Evolutionary conservation across 2,888 invertebrate genomes (phyloP).

Genomic region (Pasiphila rectangulata): DNA sequence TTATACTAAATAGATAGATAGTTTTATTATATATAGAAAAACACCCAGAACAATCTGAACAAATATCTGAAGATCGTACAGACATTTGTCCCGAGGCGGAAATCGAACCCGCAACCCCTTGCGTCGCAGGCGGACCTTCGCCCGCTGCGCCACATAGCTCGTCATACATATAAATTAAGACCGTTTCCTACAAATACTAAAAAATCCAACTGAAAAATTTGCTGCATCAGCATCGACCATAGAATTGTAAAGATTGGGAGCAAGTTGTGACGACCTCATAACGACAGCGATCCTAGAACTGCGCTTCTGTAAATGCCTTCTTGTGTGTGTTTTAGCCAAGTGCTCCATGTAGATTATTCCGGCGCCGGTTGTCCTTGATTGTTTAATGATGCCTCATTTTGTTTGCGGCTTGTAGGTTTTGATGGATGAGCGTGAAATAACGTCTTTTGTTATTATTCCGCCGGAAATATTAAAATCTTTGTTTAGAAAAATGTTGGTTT

Average conservation of each 20-base stretch:
- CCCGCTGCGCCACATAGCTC: no score
- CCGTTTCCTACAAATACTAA: no score
- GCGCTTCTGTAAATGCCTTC: conserved; percentile 46
- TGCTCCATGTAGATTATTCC: conserved; percentile 28
- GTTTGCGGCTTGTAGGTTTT: conserved; percentile 22
- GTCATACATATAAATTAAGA: no score
- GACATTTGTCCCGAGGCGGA: no score
- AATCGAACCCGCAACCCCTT: no score
- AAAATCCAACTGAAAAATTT: no score
- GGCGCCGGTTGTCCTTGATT: conserved; percentile 32
- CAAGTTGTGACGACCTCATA: conserved; percentile 58
- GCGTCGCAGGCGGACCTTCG: no score
- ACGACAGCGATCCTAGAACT: conserved; percentile 47
- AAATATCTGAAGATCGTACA: no score
- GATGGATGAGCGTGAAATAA: conserved; percentile 18
- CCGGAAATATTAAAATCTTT: neutral
- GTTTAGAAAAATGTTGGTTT: neutral
- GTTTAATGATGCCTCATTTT: conserved; percentile 34
- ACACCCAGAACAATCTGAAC: no score
- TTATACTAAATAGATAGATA: no score
- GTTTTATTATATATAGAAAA: no score
- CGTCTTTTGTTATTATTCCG: conserved; percentile 11
- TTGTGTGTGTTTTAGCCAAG: conserved; percentile 40
- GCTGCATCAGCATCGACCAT: no score
- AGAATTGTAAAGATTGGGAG: conserved; percentile 36